These are phyloP conservation scores for Lepidochitona cinerea DNA, from an alignment of 2,888 invertebrate genomes.

Conservation along the genomic window DNA sequence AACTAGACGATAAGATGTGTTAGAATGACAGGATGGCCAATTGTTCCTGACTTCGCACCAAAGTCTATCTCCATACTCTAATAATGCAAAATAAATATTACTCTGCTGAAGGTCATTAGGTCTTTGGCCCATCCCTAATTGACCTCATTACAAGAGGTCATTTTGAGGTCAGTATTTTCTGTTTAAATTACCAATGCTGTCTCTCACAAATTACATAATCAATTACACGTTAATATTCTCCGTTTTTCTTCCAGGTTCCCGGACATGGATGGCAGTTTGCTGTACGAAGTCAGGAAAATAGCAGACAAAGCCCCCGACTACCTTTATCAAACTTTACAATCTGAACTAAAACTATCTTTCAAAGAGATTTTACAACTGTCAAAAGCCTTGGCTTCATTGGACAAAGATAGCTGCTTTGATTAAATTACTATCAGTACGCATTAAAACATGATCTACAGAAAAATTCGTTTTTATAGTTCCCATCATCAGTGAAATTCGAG, in stretches of 20 bases:
- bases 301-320: slow-evolving; percentile 56
- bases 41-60: too few species aligned
- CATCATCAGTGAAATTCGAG: too few species aligned
- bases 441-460: too few species aligned
- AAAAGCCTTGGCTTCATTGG: slow-evolving; percentile 14
- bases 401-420: too few species aligned
- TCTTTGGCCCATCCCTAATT: neutral
- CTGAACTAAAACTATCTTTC: slow-evolving; percentile 35
- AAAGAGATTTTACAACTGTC: slow-evolving; percentile 40
- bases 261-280: slow-evolving; percentile 48
- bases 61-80: too few species aligned
- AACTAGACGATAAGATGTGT: too few species aligned
- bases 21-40: too few species aligned
- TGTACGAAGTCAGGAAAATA: slow-evolving; percentile 54
- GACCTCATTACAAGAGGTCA: neutral
- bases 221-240: neutral
- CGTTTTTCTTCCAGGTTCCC: slow-evolving; percentile 42
- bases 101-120: too few species aligned
- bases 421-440: too few species aligned
- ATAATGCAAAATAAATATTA: too few species aligned
- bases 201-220: neutral
- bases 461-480: too few species aligned
- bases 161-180: neutral
- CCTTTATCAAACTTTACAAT: slow-evolving; percentile 53
- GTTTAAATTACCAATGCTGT: neutral